Conservation (phyloP, 2,113 vertebrate genomes). For the Odobenus rosmarus region DNA sequence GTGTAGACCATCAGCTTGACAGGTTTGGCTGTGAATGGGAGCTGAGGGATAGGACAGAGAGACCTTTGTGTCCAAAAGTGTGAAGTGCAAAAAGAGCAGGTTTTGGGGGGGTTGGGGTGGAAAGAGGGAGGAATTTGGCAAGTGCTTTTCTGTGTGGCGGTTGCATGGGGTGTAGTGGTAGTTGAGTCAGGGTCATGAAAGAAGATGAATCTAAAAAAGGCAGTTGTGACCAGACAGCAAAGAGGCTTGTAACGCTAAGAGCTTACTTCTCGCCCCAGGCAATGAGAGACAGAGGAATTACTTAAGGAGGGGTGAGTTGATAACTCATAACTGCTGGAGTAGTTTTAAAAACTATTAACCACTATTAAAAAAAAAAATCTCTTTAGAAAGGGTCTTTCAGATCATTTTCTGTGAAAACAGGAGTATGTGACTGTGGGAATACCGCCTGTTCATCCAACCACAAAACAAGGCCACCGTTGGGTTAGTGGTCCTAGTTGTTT, state of each 20-base stretch:
- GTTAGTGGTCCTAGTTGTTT: background rate
- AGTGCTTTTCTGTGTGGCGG: background rate
- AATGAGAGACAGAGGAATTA: background rate
- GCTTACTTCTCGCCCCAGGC: background rate
- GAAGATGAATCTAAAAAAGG: background rate
- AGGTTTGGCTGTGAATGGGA: background rate
- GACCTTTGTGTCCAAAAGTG: background rate
- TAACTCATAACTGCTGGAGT: background rate
- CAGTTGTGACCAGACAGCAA: background rate
- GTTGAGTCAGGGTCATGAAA: background rate
- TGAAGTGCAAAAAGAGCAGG: background rate
- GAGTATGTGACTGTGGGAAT: background rate
- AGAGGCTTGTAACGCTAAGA: background rate
- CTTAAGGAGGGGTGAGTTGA: background rate
- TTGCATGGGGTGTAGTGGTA: background rate
- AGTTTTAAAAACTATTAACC: background rate
- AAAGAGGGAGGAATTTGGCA: background rate
- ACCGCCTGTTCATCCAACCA: background rate
- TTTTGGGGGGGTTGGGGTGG: background rate
- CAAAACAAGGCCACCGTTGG: background rate
- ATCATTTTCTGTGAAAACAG: constrained; percentile 37
- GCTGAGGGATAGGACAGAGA: background rate
- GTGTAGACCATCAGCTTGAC: background rate
- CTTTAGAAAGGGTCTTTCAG: background rate
- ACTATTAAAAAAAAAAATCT: background rate